Percentiles rank a stretch among this genome's conserved stretches.
Conservation (phyloP, 2,888 invertebrate genomes). For the Idaea aversata region DNA sequence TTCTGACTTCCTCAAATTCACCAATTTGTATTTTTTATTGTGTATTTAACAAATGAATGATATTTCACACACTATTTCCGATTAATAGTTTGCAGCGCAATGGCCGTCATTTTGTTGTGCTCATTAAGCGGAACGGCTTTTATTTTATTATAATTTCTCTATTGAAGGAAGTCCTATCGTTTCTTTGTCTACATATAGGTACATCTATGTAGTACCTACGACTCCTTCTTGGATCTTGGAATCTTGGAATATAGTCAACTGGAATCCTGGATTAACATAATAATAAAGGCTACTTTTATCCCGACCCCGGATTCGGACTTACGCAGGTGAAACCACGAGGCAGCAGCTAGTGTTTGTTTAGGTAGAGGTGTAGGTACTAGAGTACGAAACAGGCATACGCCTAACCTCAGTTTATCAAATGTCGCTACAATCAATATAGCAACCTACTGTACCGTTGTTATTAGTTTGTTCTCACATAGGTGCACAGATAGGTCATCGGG, state of each 20-base stretch:
- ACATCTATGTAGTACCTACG: no score
- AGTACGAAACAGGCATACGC: no score
- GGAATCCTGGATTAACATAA: no score
- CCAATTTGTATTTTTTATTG: neutral
- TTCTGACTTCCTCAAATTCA: no score
- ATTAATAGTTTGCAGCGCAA: slow-evolving; percentile 20
- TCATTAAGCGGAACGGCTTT: slow-evolving; percentile 7
- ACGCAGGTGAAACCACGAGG: no score
- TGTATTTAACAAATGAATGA: slow-evolving; percentile 16
- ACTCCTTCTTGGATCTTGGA: no score
- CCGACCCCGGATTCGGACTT: no score
- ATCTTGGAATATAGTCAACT: no score
- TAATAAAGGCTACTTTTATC: no score
- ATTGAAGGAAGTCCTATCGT: neutral
- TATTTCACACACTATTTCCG: slow-evolving; percentile 16
- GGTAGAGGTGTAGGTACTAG: no score
- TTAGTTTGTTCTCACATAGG: neutral
- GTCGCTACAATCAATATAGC: neutral
- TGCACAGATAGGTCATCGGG: neutral
- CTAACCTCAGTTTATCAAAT: neutral
- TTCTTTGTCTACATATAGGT: no score
- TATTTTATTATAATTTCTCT: slow-evolving; percentile 8
- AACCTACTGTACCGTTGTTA: neutral
- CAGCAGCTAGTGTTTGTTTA: no score
- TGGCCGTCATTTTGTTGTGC: slow-evolving; percentile 13